phyloP scores from a whole-genome alignment of 2,113 vertebrate genomes.

The Parus major region DNA sequence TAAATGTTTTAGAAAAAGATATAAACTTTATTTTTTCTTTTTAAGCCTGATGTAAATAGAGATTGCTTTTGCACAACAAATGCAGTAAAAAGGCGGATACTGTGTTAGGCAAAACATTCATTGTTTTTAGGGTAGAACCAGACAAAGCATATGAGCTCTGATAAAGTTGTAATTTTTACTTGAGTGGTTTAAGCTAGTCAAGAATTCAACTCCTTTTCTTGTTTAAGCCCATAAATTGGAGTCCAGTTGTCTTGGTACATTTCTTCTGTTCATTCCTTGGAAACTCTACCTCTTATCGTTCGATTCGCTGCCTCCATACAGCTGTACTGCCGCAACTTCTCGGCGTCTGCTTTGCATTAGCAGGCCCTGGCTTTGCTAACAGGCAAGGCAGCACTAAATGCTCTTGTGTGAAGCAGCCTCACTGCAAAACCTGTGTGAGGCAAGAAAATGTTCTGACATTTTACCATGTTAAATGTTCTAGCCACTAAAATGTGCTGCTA shows the following conservation, averaged over 20 bases:
- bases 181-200: background rate
- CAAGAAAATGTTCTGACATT: background rate
- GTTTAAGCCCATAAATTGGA: background rate
- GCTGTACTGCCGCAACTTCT: background rate
- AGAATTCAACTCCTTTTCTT: background rate
- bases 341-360: background rate
- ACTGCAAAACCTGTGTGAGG: background rate
- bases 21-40: background rate
- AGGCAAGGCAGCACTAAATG: background rate
- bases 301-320: background rate
- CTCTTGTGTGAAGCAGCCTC: background rate
- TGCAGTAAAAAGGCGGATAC: background rate
- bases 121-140: background rate
- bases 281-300: background rate
- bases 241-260: background rate
- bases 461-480: background rate
- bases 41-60: background rate
- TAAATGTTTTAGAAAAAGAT: background rate
- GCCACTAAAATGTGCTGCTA: background rate
- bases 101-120: background rate
- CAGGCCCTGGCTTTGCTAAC: background rate
- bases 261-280: background rate
- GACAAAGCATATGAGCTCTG: background rate
- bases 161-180: background rate
- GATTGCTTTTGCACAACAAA: background rate